phyloP scores from a whole-genome alignment of 2,113 vertebrate species.

The Ptilonorhynchus violaceus region DNA sequence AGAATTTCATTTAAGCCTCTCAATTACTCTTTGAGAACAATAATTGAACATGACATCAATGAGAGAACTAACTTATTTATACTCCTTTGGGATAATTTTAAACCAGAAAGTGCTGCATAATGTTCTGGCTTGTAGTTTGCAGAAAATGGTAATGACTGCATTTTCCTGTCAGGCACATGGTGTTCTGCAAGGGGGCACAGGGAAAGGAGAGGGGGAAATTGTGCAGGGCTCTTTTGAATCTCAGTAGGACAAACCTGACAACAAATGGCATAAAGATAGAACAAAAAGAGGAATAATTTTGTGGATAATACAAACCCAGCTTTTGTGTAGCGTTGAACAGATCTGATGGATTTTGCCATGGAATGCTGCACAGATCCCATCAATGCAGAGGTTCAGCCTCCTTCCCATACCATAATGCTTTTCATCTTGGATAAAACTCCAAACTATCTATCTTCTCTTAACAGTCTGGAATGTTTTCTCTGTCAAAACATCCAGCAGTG shows the following conservation, averaged over 20 bases:
- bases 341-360: not conserved
- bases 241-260: not conserved
- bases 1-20: not conserved
- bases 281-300: not conserved
- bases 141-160: not conserved
- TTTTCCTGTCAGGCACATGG: not conserved
- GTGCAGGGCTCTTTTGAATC: not conserved
- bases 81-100: conserved; percentile 16
- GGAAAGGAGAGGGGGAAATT: not conserved
- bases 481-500: not conserved
- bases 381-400: accelerated
- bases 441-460: not conserved
- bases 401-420: not conserved
- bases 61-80: not conserved
- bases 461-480: not conserved
- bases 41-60: conserved; percentile 21
- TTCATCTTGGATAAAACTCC: not conserved
- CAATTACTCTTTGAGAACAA: not conserved
- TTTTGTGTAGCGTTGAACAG: not conserved
- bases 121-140: not conserved
- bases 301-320: accelerated
- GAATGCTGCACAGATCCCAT: accelerated
- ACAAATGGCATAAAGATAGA: not conserved
- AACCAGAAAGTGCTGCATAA: not conserved
- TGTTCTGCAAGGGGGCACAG: not conserved